phyloP scores from a whole-genome alignment of 2,797 vertebrate species.

The Enteromius viviparus region DNA sequence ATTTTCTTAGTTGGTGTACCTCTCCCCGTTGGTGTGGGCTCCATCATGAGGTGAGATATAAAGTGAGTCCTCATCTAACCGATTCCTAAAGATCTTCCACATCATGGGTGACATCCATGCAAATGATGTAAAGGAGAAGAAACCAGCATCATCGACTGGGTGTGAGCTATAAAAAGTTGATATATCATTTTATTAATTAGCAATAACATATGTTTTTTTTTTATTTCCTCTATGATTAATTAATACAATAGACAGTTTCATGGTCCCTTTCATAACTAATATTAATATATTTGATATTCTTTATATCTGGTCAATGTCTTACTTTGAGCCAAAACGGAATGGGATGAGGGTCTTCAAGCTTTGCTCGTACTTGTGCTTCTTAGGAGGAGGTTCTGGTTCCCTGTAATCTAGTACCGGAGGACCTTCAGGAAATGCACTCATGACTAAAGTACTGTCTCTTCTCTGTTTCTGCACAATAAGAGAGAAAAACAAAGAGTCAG shows the following conservation, averaged over 20 bases:
- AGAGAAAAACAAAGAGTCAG: background rate
- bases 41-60: conserved; percentile 72
- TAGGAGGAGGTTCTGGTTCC: conserved; percentile 31
- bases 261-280: background rate
- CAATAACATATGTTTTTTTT: background rate
- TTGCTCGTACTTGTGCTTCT: conserved; percentile 66
- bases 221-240: background rate
- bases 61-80: conserved; percentile 67
- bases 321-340: conserved; percentile 71
- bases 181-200: background rate
- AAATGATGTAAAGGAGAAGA: conserved; percentile 78
- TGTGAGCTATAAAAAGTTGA: conserved; percentile 67
- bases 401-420: conserved; percentile 44
- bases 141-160: conserved; percentile 77
- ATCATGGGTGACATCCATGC: conserved; percentile 81
- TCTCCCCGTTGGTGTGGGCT: conserved; percentile 71
- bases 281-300: background rate
- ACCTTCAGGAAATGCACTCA: conserved; percentile 42
- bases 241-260: background rate
- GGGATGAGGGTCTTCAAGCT: conserved; percentile 73
- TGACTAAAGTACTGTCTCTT: conserved; percentile 20
- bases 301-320: conserved; percentile 47
- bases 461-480: conserved; percentile 44
- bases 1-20: conserved; percentile 63
- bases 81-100: conserved; percentile 73